Evolutionary conservation across 2,797 vertebrate species (phyloP).

Genomic region (Taenioides sp.): DNA sequence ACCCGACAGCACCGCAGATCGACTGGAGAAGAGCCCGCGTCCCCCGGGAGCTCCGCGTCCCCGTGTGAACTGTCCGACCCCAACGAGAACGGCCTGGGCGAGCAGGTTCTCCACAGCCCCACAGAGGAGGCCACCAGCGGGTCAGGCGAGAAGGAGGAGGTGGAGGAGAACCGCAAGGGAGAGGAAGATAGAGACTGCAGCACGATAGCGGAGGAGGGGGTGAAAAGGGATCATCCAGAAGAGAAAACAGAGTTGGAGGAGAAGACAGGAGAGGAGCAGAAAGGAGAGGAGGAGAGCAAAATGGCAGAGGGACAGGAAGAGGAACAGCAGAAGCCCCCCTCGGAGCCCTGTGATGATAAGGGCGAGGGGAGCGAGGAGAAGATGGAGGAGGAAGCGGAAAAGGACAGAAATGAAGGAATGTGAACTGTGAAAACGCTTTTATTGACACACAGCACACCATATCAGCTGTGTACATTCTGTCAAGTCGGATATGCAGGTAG

Average conservation of each 20-base stretch:
- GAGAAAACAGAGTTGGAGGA: slow-evolving; percentile 9
- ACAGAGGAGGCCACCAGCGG: slow-evolving; percentile 28
- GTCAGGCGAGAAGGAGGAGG: not conserved
- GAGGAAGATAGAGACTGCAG: slow-evolving; percentile 40
- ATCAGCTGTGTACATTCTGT: too few relatives aligned
- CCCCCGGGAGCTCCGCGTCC: slow-evolving; percentile 23
- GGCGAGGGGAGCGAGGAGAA: slow-evolving; percentile 13
- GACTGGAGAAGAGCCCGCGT: slow-evolving; percentile 56
- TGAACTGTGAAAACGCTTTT: slow-evolving; percentile 50
- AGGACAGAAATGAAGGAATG: slow-evolving; percentile 13
- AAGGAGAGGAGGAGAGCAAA: slow-evolving; percentile 33
- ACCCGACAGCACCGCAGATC: slow-evolving; percentile 78
- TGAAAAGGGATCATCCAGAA: slow-evolving; percentile 19
- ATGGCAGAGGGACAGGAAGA: slow-evolving; percentile 31
- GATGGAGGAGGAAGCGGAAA: slow-evolving; percentile 28
- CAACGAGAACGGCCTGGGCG: slow-evolving; percentile 55
- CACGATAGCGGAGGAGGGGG: slow-evolving; percentile 35
- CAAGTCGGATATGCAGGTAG: too few relatives aligned
- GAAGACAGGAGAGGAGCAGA: slow-evolving; percentile 28
- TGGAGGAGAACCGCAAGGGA: slow-evolving; percentile 25
- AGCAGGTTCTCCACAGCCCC: slow-evolving; percentile 37
- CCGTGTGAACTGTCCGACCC: slow-evolving; percentile 47
- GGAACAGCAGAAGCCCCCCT: slow-evolving; percentile 22
- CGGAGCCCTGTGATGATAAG: slow-evolving; percentile 10
- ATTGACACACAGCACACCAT: not conserved